A percentile compares a stretch with the other conserved stretches of the same genome.
phyloP scores from a whole-genome alignment of 2,888 invertebrate genomes.

The Nesidiocoris tenuis region DNA sequence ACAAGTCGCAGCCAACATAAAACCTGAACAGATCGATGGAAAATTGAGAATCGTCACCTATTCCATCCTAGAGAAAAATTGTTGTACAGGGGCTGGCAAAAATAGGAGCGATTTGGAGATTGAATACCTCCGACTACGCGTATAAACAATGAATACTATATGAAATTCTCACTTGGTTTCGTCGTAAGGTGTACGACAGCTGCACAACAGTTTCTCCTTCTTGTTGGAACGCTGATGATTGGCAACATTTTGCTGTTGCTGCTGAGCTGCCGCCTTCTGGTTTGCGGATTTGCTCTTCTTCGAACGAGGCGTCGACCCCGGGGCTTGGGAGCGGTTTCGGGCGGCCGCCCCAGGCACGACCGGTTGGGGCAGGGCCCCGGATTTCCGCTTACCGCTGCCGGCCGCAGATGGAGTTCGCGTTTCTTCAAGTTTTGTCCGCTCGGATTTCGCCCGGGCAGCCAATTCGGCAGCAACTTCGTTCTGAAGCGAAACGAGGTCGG shows the following conservation, averaged over 20 bases:
- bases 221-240: constrained; percentile 54
- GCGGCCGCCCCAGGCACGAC: constrained; percentile 37
- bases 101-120: too few species aligned
- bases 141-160: too few species aligned
- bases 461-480: constrained; percentile 74
- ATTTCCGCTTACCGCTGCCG: constrained; percentile 61
- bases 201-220: constrained; percentile 83
- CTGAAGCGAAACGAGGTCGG: constrained; percentile 54
- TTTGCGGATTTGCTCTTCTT: constrained; percentile 48
- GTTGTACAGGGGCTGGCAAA: too few species aligned
- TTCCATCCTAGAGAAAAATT: too few species aligned
- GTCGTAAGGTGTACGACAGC: constrained; percentile 93
- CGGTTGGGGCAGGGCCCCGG: constrained; percentile 54
- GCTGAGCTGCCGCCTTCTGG: constrained; percentile 44
- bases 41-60: constrained; percentile 2
- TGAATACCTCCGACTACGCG: too few species aligned
- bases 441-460: constrained; percentile 69
- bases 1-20: constrained; percentile 96
- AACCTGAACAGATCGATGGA: constrained; percentile 62
- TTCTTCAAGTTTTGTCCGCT: constrained; percentile 69
- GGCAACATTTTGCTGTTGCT: constrained; percentile 50
- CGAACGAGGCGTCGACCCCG: not conserved
- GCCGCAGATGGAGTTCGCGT: constrained; percentile 55
- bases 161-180: constrained; percentile 78
- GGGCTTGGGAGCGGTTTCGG: constrained; percentile 5